Evolutionary conservation across 2,797 vertebrate genomes (phyloP).

Genomic region (Amblyopsis hoosieri): DNA sequence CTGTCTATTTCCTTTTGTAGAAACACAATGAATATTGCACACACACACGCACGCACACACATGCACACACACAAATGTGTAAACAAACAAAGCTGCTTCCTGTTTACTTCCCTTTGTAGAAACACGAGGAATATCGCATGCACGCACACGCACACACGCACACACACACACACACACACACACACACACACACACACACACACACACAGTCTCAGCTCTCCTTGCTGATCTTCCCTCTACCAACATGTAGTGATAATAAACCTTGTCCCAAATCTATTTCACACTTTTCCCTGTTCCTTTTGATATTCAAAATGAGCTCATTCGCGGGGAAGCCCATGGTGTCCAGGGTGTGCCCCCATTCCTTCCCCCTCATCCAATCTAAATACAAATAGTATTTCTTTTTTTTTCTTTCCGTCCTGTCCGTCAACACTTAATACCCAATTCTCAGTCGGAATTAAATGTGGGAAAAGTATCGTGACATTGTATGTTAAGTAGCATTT

Average conservation of each 20-base stretch:
- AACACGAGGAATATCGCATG: not conserved
- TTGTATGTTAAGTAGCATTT: constrained; percentile 36
- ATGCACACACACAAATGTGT: constrained; percentile 28
- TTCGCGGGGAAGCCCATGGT: constrained; percentile 19
- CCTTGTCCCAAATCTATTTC: constrained; percentile 51
- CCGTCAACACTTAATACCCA: constrained; percentile 25
- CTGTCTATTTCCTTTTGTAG: not conserved
- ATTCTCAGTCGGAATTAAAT: constrained; percentile 19
- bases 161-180: not conserved
- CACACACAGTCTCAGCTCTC: constrained; percentile 22
- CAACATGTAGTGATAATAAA: constrained; percentile 50
- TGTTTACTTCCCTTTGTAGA: not conserved
- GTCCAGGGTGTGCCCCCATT: no score
- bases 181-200: constrained; percentile 8
- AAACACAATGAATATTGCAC: constrained; percentile 12
- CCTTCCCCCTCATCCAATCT: constrained; percentile 22
- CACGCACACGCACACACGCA: constrained; percentile 3
- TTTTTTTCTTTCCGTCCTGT: constrained; percentile 14
- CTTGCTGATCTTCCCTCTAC: constrained; percentile 42
- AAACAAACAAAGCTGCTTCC: constrained; percentile 21
- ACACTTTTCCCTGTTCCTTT: constrained; percentile 51
- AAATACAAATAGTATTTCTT: constrained; percentile 30
- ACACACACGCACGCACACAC: constrained; percentile 15
- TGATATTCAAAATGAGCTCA: constrained; percentile 65
- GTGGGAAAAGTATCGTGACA: constrained; percentile 9